A percentile compares a stretch with the other conserved stretches of the same genome.
Conservation (phyloP, 2,113 vertebrate species). For the Passer domesticus region DNA sequence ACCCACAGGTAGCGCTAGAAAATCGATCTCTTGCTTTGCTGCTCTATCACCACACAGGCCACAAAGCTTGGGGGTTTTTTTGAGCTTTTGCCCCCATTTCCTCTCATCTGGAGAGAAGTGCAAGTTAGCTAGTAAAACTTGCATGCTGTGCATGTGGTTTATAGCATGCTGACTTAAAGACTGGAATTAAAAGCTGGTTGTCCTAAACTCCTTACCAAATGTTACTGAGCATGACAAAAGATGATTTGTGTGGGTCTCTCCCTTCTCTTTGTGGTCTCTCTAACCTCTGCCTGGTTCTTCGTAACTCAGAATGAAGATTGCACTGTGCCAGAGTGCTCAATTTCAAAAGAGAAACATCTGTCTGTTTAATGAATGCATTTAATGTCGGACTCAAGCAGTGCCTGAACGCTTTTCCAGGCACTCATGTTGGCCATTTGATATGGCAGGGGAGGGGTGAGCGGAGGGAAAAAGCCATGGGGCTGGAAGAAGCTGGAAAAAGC, state of each 20-base stretch:
- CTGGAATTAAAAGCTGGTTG: background rate
- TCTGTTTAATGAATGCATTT: background rate
- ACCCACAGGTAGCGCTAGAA: background rate
- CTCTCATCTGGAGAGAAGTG: background rate
- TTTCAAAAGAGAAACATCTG: background rate
- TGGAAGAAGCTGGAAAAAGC: background rate
- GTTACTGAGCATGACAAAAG: background rate
- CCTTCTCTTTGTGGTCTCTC: background rate
- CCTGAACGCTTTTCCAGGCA: background rate
- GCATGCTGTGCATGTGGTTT: background rate
- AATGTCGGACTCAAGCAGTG: background rate
- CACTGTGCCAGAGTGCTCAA: background rate
- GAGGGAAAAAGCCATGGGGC: background rate
- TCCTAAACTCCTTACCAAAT: background rate
- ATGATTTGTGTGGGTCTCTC: background rate
- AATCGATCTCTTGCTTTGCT: background rate
- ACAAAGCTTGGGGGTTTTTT: background rate
- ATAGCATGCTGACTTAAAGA: background rate
- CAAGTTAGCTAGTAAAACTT: background rate
- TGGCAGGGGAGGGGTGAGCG: background rate
- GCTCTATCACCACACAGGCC: background rate
- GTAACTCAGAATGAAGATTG: background rate
- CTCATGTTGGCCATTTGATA: rapidly evolving
- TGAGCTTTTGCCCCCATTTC: background rate
- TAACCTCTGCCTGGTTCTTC: background rate